These are phyloP conservation scores for Spicauda simplicius DNA, from an alignment of 2,888 invertebrate genomes.

Conservation along the genomic window DNA sequence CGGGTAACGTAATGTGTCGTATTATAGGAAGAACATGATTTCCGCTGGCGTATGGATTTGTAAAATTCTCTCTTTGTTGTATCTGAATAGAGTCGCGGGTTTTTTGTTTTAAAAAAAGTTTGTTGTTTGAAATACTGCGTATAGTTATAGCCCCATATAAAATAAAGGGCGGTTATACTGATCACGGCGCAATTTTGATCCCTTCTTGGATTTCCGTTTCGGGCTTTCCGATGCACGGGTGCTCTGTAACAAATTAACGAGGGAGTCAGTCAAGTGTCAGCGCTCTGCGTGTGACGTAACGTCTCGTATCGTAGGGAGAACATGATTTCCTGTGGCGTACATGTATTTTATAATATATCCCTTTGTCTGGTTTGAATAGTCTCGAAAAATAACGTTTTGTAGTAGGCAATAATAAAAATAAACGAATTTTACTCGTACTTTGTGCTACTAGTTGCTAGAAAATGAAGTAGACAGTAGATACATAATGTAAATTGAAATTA, in stretches of 20 bases:
- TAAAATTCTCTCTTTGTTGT: neutral
- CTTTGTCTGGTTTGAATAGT: neutral
- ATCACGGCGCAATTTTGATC: constrained; percentile 51
- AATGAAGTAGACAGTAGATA: too few relatives aligned
- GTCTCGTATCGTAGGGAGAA: constrained; percentile 41
- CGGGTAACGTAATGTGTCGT: constrained; percentile 58
- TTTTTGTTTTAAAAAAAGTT: neutral
- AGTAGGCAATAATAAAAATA: too few relatives aligned
- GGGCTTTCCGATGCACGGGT: constrained; percentile 52
- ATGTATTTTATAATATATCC: neutral
- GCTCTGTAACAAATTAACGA: constrained; percentile 77
- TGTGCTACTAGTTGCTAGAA: too few relatives aligned
- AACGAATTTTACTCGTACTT: too few relatives aligned
- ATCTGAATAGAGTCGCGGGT: neutral
- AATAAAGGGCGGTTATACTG: too few relatives aligned
- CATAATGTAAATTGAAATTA: too few relatives aligned
- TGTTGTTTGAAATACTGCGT: neutral
- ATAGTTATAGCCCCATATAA: too few relatives aligned
- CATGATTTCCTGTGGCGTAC: constrained; percentile 15
- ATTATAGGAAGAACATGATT: constrained; percentile 19
- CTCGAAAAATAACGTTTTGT: too few relatives aligned
- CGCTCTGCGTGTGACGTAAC: constrained; percentile 62
- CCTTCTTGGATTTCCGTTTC: constrained; percentile 40
- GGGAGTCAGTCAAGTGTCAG: constrained; percentile 77
- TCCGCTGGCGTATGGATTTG: neutral